Base-by-base conservation (phyloP, 2,113 vertebrate species). In the Eudorcas thomsonii region DNA sequence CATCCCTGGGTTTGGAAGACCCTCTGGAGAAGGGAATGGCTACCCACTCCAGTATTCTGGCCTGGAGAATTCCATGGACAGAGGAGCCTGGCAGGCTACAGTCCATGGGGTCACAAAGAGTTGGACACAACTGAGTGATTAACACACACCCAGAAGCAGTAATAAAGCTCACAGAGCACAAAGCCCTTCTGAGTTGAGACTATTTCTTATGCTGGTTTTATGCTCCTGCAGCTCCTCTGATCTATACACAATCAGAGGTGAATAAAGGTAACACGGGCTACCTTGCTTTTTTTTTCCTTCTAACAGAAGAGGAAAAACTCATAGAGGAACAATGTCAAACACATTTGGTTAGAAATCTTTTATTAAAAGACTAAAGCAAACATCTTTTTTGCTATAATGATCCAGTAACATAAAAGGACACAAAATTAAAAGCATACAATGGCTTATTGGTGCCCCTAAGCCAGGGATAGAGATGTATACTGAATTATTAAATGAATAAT, bases 401-500 rank as follows among this genome's bases (percentile, higher is more conserved):
- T n/a, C 81, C 91, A 90, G 83, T 16, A 91, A 92, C 87, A 95
- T 78, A 94, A 60, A 88, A 87, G 23, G 87, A 52, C 30, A 50
- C 94, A 90, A 95, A 96, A 95, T 95, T 90, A 91, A 97, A 98
- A 97, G 0, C 96, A 88, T 96, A 98, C 98, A 97, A 96, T 90
- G 96, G 97, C 95, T 99, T 99, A 99, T 98, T 98, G 98, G 98
- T 96, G 98, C 88, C n/a, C 93, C 98, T 97, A 99, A 99, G 98
- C 98, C 98, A 98, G 93, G 97, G 84, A 91, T 91, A 96, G 91
- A 92, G 96, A 88, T 98, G 96, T 99, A 99, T 98, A 99, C 98
- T 98, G 99, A 99, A 99, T 99, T 99, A 99, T 99, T 99, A 99
- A 99, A 99, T 99, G 99, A 99, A 67, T 81, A 82, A 57, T 96